phyloP scores from a whole-genome alignment of 2,113 vertebrate genomes.

The Hystrix brachyura region DNA sequence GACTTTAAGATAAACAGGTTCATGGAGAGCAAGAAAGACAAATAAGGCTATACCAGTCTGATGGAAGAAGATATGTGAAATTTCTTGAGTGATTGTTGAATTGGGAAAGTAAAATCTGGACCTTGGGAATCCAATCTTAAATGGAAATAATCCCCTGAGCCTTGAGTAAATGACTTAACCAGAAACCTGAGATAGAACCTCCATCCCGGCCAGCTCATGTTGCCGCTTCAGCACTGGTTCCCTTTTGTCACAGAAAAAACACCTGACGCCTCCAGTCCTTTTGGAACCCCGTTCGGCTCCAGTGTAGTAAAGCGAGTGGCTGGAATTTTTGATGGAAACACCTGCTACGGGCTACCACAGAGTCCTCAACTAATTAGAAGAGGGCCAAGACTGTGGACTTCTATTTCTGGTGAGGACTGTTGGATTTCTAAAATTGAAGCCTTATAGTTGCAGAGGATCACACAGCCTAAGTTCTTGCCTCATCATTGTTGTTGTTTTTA shows the following conservation, averaged over 20 bases:
- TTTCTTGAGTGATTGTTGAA: background rate
- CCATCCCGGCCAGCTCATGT: background rate
- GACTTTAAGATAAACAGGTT: conserved; percentile 29
- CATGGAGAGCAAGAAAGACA: background rate
- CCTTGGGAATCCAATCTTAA: background rate
- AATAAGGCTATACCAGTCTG: background rate
- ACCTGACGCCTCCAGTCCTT: conserved; percentile 89
- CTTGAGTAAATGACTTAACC: background rate
- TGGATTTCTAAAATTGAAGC: conserved; percentile 25
- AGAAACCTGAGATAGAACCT: background rate
- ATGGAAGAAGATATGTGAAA: background rate
- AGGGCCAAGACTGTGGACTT: conserved; percentile 95
- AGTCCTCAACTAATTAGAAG: conserved; percentile 92
- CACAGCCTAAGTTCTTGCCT: background rate
- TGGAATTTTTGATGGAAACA: conserved; percentile 87
- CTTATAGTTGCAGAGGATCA: background rate
- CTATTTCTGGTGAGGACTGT: conserved; percentile 88
- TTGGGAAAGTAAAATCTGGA: background rate
- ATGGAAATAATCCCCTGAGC: background rate
- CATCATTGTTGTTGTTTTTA: conserved; percentile 65
- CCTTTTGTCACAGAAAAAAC: conserved; percentile 88
- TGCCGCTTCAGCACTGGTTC: background rate
- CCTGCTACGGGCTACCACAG: conserved; percentile 90
- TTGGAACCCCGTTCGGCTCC: conserved; percentile 91
- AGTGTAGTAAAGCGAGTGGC: conserved; percentile 87